Evolutionary conservation across 2,888 invertebrate species (phyloP).

Genomic region (Drosophila pseudotalamancana): DNA sequence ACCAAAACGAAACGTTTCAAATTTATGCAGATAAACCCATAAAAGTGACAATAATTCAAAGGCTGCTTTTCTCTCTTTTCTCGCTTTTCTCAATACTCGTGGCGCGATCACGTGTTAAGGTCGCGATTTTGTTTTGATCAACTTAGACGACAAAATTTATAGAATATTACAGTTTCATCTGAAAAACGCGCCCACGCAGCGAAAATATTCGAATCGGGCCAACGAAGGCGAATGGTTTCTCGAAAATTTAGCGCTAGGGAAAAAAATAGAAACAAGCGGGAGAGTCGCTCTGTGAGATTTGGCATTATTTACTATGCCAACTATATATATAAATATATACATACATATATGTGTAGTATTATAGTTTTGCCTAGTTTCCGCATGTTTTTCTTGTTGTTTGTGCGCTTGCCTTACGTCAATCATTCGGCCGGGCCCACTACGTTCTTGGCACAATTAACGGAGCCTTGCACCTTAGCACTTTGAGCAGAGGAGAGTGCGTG

Average conservation of each 20-base stretch:
- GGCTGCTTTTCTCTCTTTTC: conserved; percentile 3
- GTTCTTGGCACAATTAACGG: conserved; percentile 69
- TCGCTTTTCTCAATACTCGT: no score
- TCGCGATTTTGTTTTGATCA: conserved; percentile 23
- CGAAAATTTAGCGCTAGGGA: not conserved
- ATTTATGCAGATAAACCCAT: conserved; percentile 46
- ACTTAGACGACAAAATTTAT: conserved; percentile 20
- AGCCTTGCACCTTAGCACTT: conserved; percentile 47
- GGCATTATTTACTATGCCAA: not conserved
- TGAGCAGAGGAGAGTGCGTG: conserved; percentile 1
- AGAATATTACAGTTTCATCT: conserved; percentile 25
- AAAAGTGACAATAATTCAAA: conserved; percentile 23
- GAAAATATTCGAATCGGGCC: conserved; percentile 26
- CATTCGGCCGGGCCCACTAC: conserved; percentile 28
- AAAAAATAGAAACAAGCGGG: not conserved
- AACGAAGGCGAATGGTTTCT: conserved; percentile 44
- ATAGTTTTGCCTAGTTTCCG: conserved; percentile 44
- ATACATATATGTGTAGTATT: not conserved
- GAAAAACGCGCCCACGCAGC: conserved; percentile 43
- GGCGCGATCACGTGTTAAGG: conserved; percentile 47
- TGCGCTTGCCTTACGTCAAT: conserved; percentile 54
- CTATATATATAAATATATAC: not conserved
- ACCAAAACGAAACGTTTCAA: conserved; percentile 26
- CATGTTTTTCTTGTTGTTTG: conserved; percentile 18
- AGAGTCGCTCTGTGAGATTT: conserved; percentile 30